phyloP scores from a whole-genome alignment of 2,113 vertebrate species.

The Lethenteron reissneri region DNA sequence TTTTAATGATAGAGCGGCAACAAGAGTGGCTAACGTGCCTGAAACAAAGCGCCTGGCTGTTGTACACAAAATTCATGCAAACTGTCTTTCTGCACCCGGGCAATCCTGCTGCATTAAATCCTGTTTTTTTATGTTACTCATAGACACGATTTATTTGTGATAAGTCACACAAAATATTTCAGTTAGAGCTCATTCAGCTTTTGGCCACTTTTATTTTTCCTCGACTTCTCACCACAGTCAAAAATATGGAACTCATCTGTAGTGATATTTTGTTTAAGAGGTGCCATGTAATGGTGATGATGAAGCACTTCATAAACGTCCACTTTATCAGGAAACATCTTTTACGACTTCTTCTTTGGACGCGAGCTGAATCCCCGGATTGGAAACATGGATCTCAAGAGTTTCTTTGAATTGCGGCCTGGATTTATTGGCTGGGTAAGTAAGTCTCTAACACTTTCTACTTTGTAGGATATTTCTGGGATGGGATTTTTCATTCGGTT shows the following conservation, averaged over 20 bases:
- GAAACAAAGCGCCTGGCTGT: too few species aligned
- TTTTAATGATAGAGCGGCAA: background rate
- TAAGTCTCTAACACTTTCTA: slow-evolving; percentile 8
- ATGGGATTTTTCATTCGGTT: background rate
- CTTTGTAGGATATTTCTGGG: slow-evolving; percentile 2
- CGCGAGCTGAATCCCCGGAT: slow-evolving; percentile 73
- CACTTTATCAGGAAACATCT: slow-evolving; percentile 33
- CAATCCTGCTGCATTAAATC: too few species aligned
- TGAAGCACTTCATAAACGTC: slow-evolving; percentile 4
- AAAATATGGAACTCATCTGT: too few species aligned
- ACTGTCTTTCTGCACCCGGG: too few species aligned
- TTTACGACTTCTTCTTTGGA: slow-evolving; percentile 79
- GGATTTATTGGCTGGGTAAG: slow-evolving; percentile 87
- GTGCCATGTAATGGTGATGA: background rate
- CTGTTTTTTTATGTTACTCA: too few species aligned
- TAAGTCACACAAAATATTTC: too few species aligned
- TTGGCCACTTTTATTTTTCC: slow-evolving; percentile 1
- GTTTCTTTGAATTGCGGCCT: slow-evolving; percentile 72
- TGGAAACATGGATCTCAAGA: slow-evolving; percentile 66
- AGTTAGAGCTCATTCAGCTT: too few species aligned
- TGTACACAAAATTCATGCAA: too few species aligned
- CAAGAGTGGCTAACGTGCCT: too few species aligned
- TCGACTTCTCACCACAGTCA: background rate
- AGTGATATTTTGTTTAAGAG: too few species aligned
- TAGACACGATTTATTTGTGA: too few species aligned